phyloP scores from a whole-genome alignment of 2,888 invertebrate genomes.

The Caenorhabditis afra region DNA sequence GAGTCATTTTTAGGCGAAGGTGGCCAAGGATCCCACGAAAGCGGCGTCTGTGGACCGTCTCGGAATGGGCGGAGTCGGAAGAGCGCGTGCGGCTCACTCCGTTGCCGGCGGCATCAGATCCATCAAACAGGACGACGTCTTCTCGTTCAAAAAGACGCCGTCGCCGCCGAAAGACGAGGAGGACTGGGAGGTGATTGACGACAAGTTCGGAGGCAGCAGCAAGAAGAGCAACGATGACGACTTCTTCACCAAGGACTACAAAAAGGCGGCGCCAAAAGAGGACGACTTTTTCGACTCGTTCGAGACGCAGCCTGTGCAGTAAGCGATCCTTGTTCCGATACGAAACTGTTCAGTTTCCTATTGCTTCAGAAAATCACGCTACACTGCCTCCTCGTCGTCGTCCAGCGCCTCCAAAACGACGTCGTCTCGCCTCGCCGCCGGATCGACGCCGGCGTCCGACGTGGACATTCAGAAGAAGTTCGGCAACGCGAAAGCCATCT shows the following conservation, averaged over 20 bases:
- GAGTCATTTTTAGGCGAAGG: constrained; percentile 62
- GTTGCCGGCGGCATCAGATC: constrained; percentile 75
- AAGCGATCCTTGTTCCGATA: constrained; percentile 10
- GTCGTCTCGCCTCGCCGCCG: constrained; percentile 51
- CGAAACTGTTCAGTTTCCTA: too few species aligned
- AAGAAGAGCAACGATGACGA: constrained; percentile 58
- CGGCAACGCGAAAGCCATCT: constrained; percentile 96
- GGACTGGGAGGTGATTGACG: constrained; percentile 78
- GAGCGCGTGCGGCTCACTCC: constrained; percentile 73
- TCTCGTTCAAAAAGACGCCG: constrained; percentile 41
- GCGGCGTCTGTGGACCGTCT: constrained; percentile 92
- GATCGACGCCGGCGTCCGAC: constrained; percentile 77
- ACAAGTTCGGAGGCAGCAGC: constrained; percentile 51
- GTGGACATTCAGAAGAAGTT: constrained; percentile 95
- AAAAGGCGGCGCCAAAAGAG: constrained; percentile 59
- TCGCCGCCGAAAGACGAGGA: constrained; percentile 65
- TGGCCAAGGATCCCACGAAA: constrained; percentile 87
- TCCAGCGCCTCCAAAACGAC: constrained; percentile 26
- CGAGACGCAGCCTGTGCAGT: constrained; percentile 66
- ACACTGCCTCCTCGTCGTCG: constrained; percentile 55
- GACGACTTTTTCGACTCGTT: constrained; percentile 79
- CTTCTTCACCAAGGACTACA: constrained; percentile 64
- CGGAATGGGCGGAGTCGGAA: constrained; percentile 87
- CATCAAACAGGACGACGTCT: constrained; percentile 70
- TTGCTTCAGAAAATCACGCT: constrained; percentile 60